These are phyloP conservation scores for Clunio marinus DNA, from an alignment of 2,888 invertebrate genomes.

Conservation along the genomic window DNA sequence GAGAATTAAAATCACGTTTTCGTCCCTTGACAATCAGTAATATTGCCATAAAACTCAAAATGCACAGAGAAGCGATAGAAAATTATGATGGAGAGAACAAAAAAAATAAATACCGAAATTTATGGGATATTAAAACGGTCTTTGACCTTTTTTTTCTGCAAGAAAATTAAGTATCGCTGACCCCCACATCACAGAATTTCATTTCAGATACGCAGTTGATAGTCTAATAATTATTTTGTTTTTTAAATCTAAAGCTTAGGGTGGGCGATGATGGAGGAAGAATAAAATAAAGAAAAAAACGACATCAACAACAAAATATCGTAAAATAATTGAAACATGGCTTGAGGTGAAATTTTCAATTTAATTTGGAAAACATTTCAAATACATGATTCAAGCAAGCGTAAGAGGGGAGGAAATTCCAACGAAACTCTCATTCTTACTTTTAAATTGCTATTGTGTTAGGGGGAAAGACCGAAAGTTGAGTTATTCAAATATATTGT, in stretches of 20 bases:
- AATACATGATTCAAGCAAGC: neutral
- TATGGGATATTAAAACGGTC: slow-evolving; percentile 32
- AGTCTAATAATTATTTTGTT: slow-evolving; percentile 10
- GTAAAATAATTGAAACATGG: neutral
- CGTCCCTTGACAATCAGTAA: neutral
- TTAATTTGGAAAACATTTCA: slow-evolving; percentile 24
- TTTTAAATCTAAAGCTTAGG: neutral
- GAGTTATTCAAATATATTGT: slow-evolving; percentile 1
- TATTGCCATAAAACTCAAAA: neutral
- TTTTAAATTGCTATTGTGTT: neutral
- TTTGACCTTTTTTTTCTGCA: slow-evolving; percentile 24
- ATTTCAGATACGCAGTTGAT: neutral
- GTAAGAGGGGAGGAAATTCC: neutral
- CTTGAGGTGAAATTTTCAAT: slow-evolving; percentile 34
- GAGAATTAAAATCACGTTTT: slow-evolving; percentile 7
- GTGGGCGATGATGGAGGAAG: neutral
- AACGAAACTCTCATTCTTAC: neutral
- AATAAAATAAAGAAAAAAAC: neutral
- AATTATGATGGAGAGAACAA: neutral
- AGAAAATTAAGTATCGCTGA: neutral
- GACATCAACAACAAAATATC: too few species aligned
- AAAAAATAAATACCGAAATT: neutral
- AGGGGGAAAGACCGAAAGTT: neutral
- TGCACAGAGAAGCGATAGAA: neutral
- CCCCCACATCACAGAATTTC: slow-evolving; percentile 2